phyloP scores from a whole-genome alignment of 2,797 vertebrate genomes.

The Delichon dasypus region DNA sequence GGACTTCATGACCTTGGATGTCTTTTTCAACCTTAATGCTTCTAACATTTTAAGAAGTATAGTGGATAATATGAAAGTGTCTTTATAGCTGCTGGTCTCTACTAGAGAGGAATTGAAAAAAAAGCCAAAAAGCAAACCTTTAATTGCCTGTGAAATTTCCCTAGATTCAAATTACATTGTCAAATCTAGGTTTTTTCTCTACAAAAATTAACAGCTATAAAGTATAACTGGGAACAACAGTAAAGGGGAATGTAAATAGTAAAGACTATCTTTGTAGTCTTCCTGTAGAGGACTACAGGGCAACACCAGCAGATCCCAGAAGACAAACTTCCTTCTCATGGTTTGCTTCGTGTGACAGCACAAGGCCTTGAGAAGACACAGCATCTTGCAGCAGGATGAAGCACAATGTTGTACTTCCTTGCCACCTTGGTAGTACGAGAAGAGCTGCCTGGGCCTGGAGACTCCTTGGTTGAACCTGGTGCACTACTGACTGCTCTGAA shows the following conservation, averaged over 20 bases:
- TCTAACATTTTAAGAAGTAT: not conserved
- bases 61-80: not conserved
- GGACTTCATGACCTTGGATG: not conserved
- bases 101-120: not conserved
- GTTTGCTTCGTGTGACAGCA: not conserved
- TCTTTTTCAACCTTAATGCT: not conserved
- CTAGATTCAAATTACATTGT: not conserved
- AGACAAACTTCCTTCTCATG: not conserved
- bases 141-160: conserved; percentile 25
- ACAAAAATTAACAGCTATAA: not conserved
- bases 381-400: not conserved
- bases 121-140: not conserved
- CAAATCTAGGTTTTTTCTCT: not conserved
- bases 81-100: not conserved
- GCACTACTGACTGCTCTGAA: not conserved
- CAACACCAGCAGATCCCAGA: not conserved
- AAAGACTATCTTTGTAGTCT: not conserved
- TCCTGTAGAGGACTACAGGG: not conserved
- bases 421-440: not conserved
- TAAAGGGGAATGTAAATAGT: not conserved
- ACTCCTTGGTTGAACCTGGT: not conserved
- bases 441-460: not conserved
- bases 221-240: not conserved
- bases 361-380: not conserved
- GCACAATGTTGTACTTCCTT: not conserved